phyloP scores from a whole-genome alignment of 2,113 vertebrate species.

The Eublepharis macularius region DNA sequence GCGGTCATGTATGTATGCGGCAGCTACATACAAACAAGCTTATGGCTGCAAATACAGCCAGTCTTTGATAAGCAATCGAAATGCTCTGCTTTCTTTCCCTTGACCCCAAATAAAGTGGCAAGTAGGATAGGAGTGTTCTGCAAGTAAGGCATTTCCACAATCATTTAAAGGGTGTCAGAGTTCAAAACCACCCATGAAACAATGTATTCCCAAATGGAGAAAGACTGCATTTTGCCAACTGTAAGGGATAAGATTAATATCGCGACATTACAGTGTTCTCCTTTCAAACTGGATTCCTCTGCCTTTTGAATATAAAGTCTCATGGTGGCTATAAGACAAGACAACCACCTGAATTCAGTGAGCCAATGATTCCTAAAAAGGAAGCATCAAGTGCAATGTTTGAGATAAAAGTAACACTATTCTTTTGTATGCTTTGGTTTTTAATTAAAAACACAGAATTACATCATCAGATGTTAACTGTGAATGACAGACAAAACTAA shows the following conservation, averaged over 20 bases:
- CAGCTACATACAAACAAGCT: neutral
- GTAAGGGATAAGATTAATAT: constrained; percentile 24
- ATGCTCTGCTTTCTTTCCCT: neutral
- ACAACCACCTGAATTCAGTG: neutral
- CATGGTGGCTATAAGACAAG: constrained; percentile 11
- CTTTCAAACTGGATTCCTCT: constrained; percentile 20
- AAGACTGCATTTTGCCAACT: constrained; percentile 22
- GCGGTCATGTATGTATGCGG: no score
- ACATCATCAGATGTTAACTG: constrained; percentile 25
- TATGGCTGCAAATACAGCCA: neutral
- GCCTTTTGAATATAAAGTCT: constrained; percentile 9
- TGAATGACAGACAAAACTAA: constrained; percentile 36
- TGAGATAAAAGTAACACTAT: constrained; percentile 31
- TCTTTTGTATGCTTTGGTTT: constrained; percentile 37
- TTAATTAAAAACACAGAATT: constrained; percentile 49
- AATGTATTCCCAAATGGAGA: constrained; percentile 12
- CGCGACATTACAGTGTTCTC: constrained; percentile 4
- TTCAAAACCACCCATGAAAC: neutral
- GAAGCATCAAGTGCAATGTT: constrained; percentile 24
- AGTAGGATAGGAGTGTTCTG: neutral
- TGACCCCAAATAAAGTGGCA: constrained; percentile 17
- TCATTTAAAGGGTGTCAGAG: constrained; percentile 24
- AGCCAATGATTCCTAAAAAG: constrained; percentile 14
- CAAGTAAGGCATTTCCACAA: neutral
- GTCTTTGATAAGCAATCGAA: neutral